Conservation (phyloP, 2,888 invertebrate species). For the Limnephilus rhombicus region DNA sequence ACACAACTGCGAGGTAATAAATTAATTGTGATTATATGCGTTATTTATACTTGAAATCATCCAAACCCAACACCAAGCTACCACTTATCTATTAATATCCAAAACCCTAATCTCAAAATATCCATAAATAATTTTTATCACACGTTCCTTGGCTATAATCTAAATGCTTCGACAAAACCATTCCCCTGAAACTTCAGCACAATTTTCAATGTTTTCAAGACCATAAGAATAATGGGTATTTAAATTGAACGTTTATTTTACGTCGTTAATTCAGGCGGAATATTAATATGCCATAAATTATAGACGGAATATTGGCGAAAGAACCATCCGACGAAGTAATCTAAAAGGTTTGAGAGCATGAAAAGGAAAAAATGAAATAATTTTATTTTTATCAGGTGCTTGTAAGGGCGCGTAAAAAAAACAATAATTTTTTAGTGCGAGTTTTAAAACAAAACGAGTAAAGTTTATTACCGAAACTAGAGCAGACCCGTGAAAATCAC, state of each 20-base stretch:
- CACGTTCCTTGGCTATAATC: not conserved
- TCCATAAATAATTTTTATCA: not conserved
- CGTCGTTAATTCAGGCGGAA: not conserved
- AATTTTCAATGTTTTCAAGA: not conserved
- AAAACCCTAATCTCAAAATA: not conserved
- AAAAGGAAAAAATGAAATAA: not conserved
- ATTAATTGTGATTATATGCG: too few species aligned
- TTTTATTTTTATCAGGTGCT: not conserved
- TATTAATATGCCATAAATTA: constrained; percentile 1
- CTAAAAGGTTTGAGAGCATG: not conserved
- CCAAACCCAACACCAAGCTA: not conserved
- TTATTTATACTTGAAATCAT: not conserved
- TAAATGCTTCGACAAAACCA: not conserved
- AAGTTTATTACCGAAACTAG: not conserved
- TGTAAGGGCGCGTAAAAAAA: not conserved
- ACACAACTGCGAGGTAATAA: too few species aligned
- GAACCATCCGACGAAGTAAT: not conserved
- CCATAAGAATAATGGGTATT: not conserved
- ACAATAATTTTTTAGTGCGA: not conserved
- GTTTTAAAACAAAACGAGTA: not conserved
- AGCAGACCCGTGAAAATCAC: too few species aligned
- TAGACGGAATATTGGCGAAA: not conserved
- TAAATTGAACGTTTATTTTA: not conserved
- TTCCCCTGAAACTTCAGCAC: not conserved
- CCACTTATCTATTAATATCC: not conserved